Percentiles rank a stretch among this genome's conserved stretches.
Evolutionary conservation across 1,140 invertebrate species (phyloP).

Genomic region (Brachionus asplanchnoidis): DNA sequence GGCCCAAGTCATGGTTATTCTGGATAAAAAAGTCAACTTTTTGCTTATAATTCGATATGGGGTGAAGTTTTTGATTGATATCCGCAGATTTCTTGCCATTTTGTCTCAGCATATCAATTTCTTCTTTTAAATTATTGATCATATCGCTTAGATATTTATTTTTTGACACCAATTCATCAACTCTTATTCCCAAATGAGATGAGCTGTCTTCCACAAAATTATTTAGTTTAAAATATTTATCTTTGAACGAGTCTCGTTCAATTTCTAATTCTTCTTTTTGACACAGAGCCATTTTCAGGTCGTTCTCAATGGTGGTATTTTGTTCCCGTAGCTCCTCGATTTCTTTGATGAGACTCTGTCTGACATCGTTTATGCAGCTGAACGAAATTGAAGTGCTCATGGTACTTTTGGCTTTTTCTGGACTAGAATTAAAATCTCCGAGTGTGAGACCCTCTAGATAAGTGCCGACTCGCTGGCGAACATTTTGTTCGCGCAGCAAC

Average conservation of each 20-base stretch:
- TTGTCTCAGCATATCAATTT: background rate
- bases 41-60: background rate
- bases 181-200: background rate
- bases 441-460: background rate
- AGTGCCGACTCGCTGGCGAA: conserved; percentile 20
- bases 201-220: background rate
- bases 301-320: conserved; percentile 17
- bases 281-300: background rate
- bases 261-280: conserved; percentile 40
- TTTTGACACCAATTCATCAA: conserved; percentile 17
- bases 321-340: conserved; percentile 19
- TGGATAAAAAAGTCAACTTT: background rate
- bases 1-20: background rate
- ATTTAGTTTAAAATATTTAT: conserved; percentile 20
- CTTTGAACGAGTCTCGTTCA: conserved; percentile 34
- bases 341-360: background rate
- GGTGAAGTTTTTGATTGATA: background rate
- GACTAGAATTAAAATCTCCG: background rate
- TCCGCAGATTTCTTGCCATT: background rate
- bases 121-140: background rate
- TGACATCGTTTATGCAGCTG: background rate
- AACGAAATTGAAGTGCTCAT: background rate
- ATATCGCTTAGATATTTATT: conserved; percentile 30
- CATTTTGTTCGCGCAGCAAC: conserved; percentile 2
- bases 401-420: background rate